Conservation (phyloP, 2,888 invertebrate species). For the Acanthopleura granulata region DNA sequence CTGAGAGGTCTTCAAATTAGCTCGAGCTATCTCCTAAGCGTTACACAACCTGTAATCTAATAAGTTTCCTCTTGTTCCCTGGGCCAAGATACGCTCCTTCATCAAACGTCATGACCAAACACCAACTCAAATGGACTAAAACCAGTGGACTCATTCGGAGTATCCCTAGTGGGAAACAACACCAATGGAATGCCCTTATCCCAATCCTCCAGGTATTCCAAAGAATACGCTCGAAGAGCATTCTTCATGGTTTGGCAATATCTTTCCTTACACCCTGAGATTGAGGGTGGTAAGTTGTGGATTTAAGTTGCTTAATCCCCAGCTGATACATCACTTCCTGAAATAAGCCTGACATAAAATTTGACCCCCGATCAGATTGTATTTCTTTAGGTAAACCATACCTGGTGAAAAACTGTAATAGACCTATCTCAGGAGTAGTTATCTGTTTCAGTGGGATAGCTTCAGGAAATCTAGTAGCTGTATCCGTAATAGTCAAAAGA, state of each 20-base stretch:
- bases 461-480: slow-evolving; percentile 24
- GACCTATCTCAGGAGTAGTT: background rate
- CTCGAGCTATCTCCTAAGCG: slow-evolving; percentile 27
- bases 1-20: background rate
- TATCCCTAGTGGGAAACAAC: slow-evolving; percentile 4
- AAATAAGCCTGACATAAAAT: slow-evolving; percentile 23
- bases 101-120: slow-evolving; percentile 24
- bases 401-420: slow-evolving; percentile 19
- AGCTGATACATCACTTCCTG: slow-evolving; percentile 20
- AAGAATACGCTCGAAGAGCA: background rate
- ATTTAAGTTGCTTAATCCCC: slow-evolving; percentile 23
- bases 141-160: background rate
- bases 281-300: too few relatives aligned
- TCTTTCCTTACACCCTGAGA: slow-evolving; percentile 10
- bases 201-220: slow-evolving; percentile 9
- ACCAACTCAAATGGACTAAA: slow-evolving; percentile 4
- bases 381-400: slow-evolving; percentile 22
- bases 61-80: slow-evolving; percentile 18
- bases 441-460: slow-evolving; percentile 25
- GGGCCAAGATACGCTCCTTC: slow-evolving; percentile 18
- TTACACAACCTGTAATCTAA: slow-evolving; percentile 22
- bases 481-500: slow-evolving; percentile 25
- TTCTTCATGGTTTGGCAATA: background rate
- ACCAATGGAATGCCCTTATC: slow-evolving; percentile 2
- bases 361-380: slow-evolving; percentile 25